Evolutionary conservation across 2,888 invertebrate species (phyloP).

Genomic region (Calliopum simillimum): DNA sequence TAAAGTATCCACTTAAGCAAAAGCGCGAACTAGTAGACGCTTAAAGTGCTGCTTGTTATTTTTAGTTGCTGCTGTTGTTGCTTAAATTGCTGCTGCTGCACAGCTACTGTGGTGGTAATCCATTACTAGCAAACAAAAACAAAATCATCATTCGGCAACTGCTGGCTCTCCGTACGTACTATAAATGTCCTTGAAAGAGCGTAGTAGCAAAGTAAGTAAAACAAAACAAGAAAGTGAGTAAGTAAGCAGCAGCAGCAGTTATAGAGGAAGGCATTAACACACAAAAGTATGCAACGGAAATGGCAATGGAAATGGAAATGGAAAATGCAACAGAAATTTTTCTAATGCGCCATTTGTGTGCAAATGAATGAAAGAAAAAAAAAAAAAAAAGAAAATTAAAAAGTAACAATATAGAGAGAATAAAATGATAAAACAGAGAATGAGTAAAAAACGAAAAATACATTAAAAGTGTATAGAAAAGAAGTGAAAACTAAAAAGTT

Average conservation of each 20-base stretch:
- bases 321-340: conserved; percentile 10
- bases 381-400: not conserved
- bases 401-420: not conserved
- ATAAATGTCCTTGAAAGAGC: conserved; percentile 12
- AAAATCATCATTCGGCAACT: no score
- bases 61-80: conserved; percentile 8
- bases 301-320: conserved; percentile 25
- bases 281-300: conserved; percentile 22
- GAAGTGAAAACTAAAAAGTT: no score
- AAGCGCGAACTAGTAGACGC: conserved; percentile 29
- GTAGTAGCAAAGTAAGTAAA: not conserved
- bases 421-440: not conserved
- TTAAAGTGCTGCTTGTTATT: conserved; percentile 11
- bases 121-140: not conserved
- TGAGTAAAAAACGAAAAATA: not conserved
- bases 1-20: conserved; percentile 37
- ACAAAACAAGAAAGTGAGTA: not conserved
- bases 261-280: conserved; percentile 13
- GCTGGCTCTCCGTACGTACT: not conserved
- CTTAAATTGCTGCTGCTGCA: not conserved
- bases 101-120: not conserved
- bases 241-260: conserved; percentile 1
- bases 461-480: no score
- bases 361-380: not conserved
- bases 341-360: not conserved